Conservation (phyloP, 2,797 vertebrate species). For the Neoniphon sammara region DNA sequence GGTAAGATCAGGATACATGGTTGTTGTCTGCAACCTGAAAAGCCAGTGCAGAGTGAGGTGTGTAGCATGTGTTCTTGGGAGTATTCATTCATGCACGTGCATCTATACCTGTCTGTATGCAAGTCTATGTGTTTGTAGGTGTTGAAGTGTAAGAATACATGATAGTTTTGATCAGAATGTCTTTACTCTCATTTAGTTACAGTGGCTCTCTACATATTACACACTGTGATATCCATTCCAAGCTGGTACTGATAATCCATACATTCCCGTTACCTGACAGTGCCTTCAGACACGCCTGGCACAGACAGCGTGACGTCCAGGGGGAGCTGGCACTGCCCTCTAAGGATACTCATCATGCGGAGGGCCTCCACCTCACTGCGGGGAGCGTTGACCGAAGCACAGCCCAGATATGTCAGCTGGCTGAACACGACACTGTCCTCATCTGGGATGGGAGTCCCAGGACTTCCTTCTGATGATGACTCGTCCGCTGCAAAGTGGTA, state of each 20-base stretch:
- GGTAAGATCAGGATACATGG: conserved; percentile 14
- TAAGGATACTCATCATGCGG: conserved; percentile 96
- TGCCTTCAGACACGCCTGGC: conserved; percentile 97
- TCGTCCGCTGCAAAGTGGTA: conserved; percentile 70
- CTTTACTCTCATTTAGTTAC: too few species aligned
- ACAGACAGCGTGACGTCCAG: conserved; percentile 96
- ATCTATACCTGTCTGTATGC: too few species aligned
- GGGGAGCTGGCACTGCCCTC: conserved; percentile 94
- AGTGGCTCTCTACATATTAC: too few species aligned
- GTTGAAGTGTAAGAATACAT: too few species aligned
- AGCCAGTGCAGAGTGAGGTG: neutral
- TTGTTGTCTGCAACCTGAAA: neutral
- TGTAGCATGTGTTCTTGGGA: neutral
- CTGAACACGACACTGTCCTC: conserved; percentile 99
- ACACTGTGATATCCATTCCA: neutral
- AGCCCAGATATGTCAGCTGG: conserved; percentile 97
- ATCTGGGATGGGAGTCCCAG: conserved; percentile 90
- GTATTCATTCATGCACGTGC: neutral
- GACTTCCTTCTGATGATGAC: conserved; percentile 83
- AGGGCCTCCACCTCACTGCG: conserved; percentile 97
- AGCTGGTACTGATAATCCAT: neutral
- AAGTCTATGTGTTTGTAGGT: too few species aligned
- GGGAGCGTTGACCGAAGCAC: conserved; percentile 97
- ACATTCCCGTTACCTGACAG: conserved; percentile 87
- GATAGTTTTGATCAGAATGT: too few species aligned